Conservation (phyloP, 2,113 vertebrate species). For the Falcunculus frontatus region DNA sequence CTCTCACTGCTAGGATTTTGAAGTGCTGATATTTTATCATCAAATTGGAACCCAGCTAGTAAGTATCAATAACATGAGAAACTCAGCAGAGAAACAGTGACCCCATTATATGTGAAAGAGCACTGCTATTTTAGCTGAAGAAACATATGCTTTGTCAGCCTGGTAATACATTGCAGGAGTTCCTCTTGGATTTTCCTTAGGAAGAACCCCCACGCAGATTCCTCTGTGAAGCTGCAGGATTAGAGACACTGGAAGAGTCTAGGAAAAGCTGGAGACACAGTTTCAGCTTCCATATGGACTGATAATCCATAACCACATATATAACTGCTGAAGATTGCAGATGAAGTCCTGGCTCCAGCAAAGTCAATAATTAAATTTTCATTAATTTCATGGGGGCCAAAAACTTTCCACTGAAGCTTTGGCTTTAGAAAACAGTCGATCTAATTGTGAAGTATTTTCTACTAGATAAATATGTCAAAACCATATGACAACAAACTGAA, state of each 20-base stretch:
- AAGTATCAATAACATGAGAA: neutral
- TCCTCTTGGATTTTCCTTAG: neutral
- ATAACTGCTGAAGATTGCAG: neutral
- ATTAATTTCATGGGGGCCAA: neutral
- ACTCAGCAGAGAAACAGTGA: conserved; percentile 6
- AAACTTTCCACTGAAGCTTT: neutral
- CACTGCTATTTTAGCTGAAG: neutral
- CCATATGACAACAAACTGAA: neutral
- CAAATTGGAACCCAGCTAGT: neutral
- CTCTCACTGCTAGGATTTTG: neutral
- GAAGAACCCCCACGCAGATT: neutral
- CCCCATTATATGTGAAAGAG: neutral
- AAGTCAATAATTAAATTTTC: neutral
- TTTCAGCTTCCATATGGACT: neutral
- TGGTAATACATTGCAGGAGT: neutral
- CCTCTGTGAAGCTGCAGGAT: neutral
- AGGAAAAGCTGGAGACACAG: neutral
- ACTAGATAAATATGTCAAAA: neutral
- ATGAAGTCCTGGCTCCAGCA: neutral
- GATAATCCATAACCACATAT: neutral
- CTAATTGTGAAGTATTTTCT: neutral
- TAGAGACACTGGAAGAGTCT: neutral
- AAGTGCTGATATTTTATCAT: conserved; percentile 29
- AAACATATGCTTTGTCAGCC: neutral
- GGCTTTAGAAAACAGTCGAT: neutral